Conservation (phyloP, 2,888 invertebrate species). For the Caenorhabditis sp. region DNA sequence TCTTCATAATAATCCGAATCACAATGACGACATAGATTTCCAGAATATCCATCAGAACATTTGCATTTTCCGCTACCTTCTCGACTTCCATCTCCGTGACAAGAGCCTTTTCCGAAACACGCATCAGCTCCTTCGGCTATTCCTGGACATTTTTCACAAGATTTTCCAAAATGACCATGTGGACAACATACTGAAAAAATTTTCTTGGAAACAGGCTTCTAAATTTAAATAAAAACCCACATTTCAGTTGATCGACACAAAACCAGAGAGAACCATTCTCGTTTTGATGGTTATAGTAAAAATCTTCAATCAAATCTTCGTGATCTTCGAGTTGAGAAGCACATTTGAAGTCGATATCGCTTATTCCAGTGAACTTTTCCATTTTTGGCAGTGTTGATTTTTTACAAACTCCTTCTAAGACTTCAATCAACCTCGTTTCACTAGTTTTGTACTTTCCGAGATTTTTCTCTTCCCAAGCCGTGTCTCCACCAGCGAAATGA, state of each 20-base stretch:
- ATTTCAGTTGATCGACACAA: constrained; percentile 45
- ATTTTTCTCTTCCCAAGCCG: constrained; percentile 89
- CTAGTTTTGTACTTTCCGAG: constrained; percentile 82
- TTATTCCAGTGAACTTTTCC: constrained; percentile 47
- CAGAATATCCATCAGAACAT: constrained; percentile 85
- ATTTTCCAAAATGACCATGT: constrained; percentile 82
- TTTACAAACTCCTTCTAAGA: constrained; percentile 85
- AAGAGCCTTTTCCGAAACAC: constrained; percentile 85
- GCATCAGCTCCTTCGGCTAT: constrained; percentile 77
- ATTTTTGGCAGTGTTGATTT: constrained; percentile 75
- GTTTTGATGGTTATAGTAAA: constrained; percentile 81
- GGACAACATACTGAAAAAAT: constrained; percentile 82
- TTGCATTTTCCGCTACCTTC: constrained; percentile 90
- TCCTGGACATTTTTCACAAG: constrained; percentile 84
- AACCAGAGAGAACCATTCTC: constrained; percentile 47
- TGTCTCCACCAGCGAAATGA: constrained; percentile 90
- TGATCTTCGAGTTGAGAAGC: constrained; percentile 84
- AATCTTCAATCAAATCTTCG: constrained; percentile 84
- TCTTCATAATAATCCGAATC: constrained; percentile 72
- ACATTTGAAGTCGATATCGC: constrained; percentile 75
- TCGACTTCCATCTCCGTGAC: constrained; percentile 87
- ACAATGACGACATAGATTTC: constrained; percentile 83
- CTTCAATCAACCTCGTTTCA: constrained; percentile 88
- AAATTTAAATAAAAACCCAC: constrained; percentile 21
- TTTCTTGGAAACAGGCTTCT: too few relatives aligned